These are phyloP conservation scores for Trichacis sp. DNA, from an alignment of 2,888 invertebrate genomes.

Conservation along the genomic window DNA sequence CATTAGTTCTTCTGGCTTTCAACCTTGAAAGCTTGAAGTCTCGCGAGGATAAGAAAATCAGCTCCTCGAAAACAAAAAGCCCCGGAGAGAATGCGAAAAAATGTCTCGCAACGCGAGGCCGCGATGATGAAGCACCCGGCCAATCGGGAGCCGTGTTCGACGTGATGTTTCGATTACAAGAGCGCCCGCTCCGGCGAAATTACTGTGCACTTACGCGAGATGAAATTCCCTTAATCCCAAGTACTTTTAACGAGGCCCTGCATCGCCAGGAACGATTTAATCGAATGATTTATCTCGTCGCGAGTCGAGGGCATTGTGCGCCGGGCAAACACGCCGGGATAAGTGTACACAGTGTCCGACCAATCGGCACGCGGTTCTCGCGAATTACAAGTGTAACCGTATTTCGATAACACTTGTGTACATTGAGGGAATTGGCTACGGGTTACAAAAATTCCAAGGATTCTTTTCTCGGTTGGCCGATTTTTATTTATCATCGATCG, in stretches of 20 bases:
- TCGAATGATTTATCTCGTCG: conserved; percentile 41
- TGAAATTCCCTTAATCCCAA: conserved; percentile 27
- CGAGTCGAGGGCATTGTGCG: conserved; percentile 29
- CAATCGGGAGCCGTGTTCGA: no score
- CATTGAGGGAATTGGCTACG: background rate
- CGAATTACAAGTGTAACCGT: conserved; percentile 42
- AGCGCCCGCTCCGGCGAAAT: no score
- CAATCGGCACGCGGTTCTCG: conserved; percentile 13
- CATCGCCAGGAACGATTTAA: conserved; percentile 22
- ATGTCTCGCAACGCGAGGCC: background rate
- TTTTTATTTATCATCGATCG: no score
- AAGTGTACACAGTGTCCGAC: conserved; percentile 10
- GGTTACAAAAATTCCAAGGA: no score
- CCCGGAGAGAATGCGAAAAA: background rate
- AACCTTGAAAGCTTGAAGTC: no score
- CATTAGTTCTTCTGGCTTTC: no score
- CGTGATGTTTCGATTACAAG: no score
- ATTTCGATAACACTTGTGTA: conserved; percentile 28
- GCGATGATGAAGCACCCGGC: background rate
- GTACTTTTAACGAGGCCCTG: background rate
- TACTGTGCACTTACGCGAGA: conserved; percentile 7
- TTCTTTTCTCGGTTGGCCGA: no score
- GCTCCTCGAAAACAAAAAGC: background rate
- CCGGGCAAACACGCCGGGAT: conserved; percentile 10
- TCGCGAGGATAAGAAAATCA: background rate